Percentiles rank a stretch among this genome's conserved stretches.
Conservation (phyloP, 1,140 invertebrate genomes). For the Drosophila leontia region DNA sequence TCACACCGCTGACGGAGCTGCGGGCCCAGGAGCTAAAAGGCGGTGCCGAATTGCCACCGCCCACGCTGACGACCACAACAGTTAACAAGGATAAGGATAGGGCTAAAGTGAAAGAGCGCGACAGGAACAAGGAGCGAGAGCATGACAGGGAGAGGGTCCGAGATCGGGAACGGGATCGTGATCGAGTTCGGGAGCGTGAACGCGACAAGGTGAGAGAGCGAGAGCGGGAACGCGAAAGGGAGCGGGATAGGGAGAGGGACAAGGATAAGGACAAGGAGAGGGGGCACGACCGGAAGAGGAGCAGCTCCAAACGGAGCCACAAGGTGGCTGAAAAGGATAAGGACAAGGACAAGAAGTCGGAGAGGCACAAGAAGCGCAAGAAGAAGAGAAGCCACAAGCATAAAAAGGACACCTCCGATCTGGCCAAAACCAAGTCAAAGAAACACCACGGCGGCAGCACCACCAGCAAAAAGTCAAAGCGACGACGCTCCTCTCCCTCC, state of each 20-base stretch:
- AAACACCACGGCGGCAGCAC: slow-evolving; percentile 34
- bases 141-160: slow-evolving; percentile 23
- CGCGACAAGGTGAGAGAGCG: neutral
- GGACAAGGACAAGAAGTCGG: slow-evolving; percentile 56
- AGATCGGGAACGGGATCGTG: slow-evolving; percentile 4
- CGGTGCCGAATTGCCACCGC: slow-evolving; percentile 86
- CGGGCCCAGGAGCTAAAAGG: slow-evolving; percentile 89
- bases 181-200: neutral
- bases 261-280: slow-evolving; percentile 30
- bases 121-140: neutral
- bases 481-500: slow-evolving; percentile 58
- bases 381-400: slow-evolving; percentile 64
- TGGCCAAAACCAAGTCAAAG: slow-evolving; percentile 40
- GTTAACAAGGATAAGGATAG: slow-evolving; percentile 11
- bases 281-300: slow-evolving; percentile 19
- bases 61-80: slow-evolving; percentile 2
- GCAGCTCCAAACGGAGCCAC: slow-evolving; percentile 38
- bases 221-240: slow-evolving; percentile 7
- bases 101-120: slow-evolving; percentile 1
- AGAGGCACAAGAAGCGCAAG: slow-evolving; percentile 71
- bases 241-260: neutral
- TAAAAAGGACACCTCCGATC: slow-evolving; percentile 40
- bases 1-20: slow-evolving; percentile 92
- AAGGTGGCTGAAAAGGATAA: slow-evolving; percentile 19
- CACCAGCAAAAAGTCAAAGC: slow-evolving; percentile 63